Base-by-base conservation (phyloP, 37 sponge, comb jelly and placozoan species). In the Dysidea cf. avara region DNA sequence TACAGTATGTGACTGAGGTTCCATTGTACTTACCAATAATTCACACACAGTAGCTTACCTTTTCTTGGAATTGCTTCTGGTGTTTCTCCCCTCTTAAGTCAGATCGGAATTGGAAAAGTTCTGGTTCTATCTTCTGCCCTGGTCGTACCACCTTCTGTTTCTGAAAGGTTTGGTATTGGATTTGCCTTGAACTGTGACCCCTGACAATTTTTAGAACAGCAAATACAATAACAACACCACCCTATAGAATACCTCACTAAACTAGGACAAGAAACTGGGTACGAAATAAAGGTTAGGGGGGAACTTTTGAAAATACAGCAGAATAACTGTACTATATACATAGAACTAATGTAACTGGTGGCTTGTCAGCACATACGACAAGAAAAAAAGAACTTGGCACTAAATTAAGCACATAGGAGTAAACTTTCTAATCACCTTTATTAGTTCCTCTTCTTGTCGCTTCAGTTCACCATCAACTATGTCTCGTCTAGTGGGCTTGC, bases 41-140 rank as follows among this genome's bases (percentile, higher is more conserved):
- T n/a, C n/a, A n/a, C n/a, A n/a, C n/a, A n/a, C n/a, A n/a, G n/a
- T n/a, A n/a, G n/a, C 77, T 83, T 54, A 90, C 92, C 87, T 82
- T 68, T 48, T 78, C 63, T 31, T 68, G 50, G 32, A 72, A 83
- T 20, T 82, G 66, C 18, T 26, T 50, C 46, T 59, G 48, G 32
- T 86, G 50, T 40, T 86, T 53, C 12, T 64, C 31, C 29, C 83
- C 87, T 48, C 87, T 67, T 2, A 68, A n/a, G 1, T 79, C 83
- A 13, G 92, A 75, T 51, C 74, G 63, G 0, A 91, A 75, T 25
- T 29, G 38, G 57, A 85, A 85, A 1, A 87, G 86, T 43, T 82
- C 38, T 2, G 55, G 66, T 61, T 65, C 53, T 12, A 83, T 91
- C 53, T 35, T 40, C 7, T 47, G 62, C 6, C 12, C 48, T 0